Evolutionary conservation across 1,140 invertebrate genomes (phyloP), one percentile per base, ranked within the genome.

Genomic region (Helicorthomorpha holstii): DNA sequence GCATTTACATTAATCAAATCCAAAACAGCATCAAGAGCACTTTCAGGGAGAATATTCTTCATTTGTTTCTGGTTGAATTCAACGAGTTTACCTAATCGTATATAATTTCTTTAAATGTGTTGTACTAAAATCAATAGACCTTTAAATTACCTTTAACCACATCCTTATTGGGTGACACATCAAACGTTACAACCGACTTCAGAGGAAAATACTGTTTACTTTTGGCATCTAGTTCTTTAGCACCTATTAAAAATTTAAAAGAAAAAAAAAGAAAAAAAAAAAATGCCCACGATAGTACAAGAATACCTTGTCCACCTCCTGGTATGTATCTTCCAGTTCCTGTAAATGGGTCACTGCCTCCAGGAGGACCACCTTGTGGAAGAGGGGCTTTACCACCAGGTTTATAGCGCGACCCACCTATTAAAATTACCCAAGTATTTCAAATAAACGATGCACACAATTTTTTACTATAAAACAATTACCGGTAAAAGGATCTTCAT

Each of bases 241-340:
- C 16, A 34, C 7, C 16, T 7, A 7, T 7, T 16, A 34, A 34
- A 34, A 7, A 16, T 34, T 34, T 34, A 34, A 34, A 34, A 16
- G 16, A 34, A 34, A 34, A 34, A 34, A 34, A 34, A 16, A 7
- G 16, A 34, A 34, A 7, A 7, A 7, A 7, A 34, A 34, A 34
- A 34, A 34, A 34, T 7, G 29, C 16, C n/a, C n/a, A n/a, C 7
- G 7, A 7, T 16, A 34, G 16, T 7, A 34, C 29, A 34, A 7
- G 29, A 34, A 7, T 7, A 34, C 16, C 16, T 16, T 48, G 29
- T 26, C 47, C 21, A 22, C 52, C 25, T 22, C 29, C 45, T 22
- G 80, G 81, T 44, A 79, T 73, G 61, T 88, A 88, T 43, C 84
- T 75, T 42, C 74, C 79, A 48, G 73, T 77, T 47, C 85, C 85